Percentiles rank a stretch among this genome's conserved stretches.
These are phyloP conservation scores for Camptogramma bilineatum DNA, from an alignment of 2,888 invertebrate genomes.

Conservation along the genomic window DNA sequence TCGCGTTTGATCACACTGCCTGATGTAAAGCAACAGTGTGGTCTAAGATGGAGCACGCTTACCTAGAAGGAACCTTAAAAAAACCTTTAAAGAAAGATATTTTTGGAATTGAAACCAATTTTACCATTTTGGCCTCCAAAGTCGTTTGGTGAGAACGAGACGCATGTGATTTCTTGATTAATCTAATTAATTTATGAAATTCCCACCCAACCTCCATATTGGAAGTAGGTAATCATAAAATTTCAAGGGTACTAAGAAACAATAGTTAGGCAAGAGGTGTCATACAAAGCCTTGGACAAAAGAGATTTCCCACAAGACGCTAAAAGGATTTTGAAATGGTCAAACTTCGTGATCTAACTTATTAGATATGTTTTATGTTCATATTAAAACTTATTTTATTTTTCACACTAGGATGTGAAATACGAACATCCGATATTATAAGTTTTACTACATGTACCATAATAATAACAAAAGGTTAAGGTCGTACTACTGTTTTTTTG, in stretches of 20 bases:
- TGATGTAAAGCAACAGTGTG: too few species aligned
- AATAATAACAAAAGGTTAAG: too few species aligned
- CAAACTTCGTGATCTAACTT: conserved; percentile 29
- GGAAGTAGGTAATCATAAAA: conserved; percentile 51
- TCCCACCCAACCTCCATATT: conserved; percentile 54
- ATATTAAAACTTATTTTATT: not conserved
- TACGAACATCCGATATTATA: too few species aligned
- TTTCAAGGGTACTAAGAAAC: conserved; percentile 53
- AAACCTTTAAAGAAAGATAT: not conserved
- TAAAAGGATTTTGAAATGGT: conserved; percentile 48
- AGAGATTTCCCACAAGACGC: conserved; percentile 63
- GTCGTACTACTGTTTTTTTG: too few species aligned
- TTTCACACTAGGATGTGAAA: too few species aligned
- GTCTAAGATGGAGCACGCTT: too few species aligned
- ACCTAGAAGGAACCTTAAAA: too few species aligned
- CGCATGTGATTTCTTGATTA: conserved; percentile 23
- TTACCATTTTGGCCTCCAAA: conserved; percentile 11
- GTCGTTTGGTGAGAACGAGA: conserved; percentile 7
- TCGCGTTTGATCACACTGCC: too few species aligned
- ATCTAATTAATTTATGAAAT: conserved; percentile 38
- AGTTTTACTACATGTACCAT: too few species aligned
- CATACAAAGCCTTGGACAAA: conserved; percentile 67
- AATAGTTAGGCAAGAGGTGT: conserved; percentile 70
- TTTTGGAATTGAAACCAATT: not conserved
- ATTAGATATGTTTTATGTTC: conserved; percentile 13